These are phyloP conservation scores for Sinhomidia bicolor DNA, from an alignment of 2,888 invertebrate genomes.

Conservation along the genomic window DNA sequence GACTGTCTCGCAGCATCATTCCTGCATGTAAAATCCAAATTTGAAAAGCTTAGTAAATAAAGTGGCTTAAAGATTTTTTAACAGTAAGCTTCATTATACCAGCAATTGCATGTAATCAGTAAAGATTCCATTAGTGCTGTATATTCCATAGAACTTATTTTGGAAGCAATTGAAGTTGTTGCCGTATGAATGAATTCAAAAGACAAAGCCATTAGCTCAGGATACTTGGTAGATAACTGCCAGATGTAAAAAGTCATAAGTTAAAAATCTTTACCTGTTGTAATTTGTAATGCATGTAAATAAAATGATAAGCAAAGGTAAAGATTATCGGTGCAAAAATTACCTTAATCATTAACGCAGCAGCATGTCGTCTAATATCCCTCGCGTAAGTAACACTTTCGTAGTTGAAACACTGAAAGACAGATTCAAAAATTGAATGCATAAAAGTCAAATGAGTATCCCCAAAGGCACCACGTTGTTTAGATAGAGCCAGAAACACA, in stretches of 20 bases:
- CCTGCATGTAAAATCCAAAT: slow-evolving; percentile 62
- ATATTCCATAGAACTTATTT: slow-evolving; percentile 74
- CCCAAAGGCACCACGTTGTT: slow-evolving; percentile 68
- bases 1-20: slow-evolving; percentile 75
- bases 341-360: slow-evolving; percentile 78
- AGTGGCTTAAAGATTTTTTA: too few relatives aligned
- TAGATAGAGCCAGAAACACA: slow-evolving; percentile 75
- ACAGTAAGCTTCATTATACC: slow-evolving; percentile 68
- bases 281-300: neutral
- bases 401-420: slow-evolving; percentile 76
- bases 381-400: slow-evolving; percentile 69
- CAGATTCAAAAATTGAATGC: slow-evolving; percentile 74
- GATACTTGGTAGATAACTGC: slow-evolving; percentile 71
- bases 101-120: slow-evolving; percentile 77
- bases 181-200: slow-evolving; percentile 76
- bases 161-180: slow-evolving; percentile 48
- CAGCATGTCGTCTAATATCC: slow-evolving; percentile 76
- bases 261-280: too few relatives aligned
- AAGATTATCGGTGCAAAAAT: neutral
- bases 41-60: too few relatives aligned
- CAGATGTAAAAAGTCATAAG: neutral
- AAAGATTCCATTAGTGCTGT: slow-evolving; percentile 75
- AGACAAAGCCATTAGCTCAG: slow-evolving; percentile 70
- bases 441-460: slow-evolving; percentile 73
- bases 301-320: too few relatives aligned